phyloP scores from a whole-genome alignment of 2,797 vertebrate genomes.

The Eospalax fontanierii region DNA sequence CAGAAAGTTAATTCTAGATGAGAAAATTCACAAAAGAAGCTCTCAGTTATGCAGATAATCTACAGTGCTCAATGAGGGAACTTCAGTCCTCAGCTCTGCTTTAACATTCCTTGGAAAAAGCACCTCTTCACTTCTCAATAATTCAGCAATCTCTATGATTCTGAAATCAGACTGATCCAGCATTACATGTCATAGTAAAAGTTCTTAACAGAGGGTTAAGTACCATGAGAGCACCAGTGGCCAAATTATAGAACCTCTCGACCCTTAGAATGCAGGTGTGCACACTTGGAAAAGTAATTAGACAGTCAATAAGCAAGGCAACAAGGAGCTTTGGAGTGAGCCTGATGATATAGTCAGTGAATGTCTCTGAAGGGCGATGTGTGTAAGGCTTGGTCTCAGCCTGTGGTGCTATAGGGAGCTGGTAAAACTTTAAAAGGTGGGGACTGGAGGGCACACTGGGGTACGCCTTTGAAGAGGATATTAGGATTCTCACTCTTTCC shows the following conservation, averaged over 20 bases:
- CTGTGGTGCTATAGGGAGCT: neutral
- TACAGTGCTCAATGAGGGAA: neutral
- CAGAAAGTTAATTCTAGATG: neutral
- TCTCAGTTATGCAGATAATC: neutral
- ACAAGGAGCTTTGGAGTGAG: neutral
- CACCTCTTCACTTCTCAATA: neutral
- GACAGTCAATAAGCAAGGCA: neutral
- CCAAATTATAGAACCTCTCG: neutral
- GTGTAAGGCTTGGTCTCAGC: neutral
- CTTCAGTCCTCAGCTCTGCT: slow-evolving; percentile 1
- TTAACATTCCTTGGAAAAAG: neutral
- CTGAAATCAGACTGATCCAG: neutral
- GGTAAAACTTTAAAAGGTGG: neutral
- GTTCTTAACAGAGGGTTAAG: neutral
- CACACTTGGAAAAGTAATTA: neutral
- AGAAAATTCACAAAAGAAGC: neutral
- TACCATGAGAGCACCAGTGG: neutral
- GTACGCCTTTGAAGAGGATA: no score
- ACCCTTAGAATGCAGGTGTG: slow-evolving; percentile 5
- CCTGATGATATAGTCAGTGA: neutral
- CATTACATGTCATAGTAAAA: neutral
- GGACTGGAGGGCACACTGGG: no score
- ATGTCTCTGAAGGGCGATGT: neutral
- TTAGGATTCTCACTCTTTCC: neutral
- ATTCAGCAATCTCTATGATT: neutral